Base-by-base conservation (phyloP, 2,113 vertebrate genomes). In the Oceanites oceanicus region DNA sequence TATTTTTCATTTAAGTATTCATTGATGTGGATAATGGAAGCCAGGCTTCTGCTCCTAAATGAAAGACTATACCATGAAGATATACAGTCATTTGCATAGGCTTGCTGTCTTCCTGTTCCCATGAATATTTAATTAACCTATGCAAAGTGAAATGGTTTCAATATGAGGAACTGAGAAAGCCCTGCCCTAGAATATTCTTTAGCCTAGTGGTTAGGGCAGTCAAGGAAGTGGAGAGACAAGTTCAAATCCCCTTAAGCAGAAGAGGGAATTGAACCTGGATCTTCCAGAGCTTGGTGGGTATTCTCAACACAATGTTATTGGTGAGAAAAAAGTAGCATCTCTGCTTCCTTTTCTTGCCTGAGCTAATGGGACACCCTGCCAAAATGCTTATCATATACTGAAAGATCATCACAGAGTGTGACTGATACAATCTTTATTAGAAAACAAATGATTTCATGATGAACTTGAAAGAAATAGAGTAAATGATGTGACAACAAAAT, bases 111-210 rank as follows among this genome's bases (percentile, higher is more conserved):
- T 97, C 96, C 92, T 95, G 93, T 96, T 96, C 15, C 90, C 78
- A 92, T 97, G 93, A 97, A 97, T 96, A 96, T 93, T 95, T 97
- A 90, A 96, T 85, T 95, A 97, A 95, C 62, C 62, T 90, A 97
- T 97, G 96, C 92, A 97, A 97, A 96, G 77, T 90, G 49, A 90
- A 94, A 94, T 95, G 78, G 87, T 94, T 97, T 97, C 93, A 95
- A 93, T 94, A 96, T 85, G 85, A 96, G 90, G 94, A 97, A 96
- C 92, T 90, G 81, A 95, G 81, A 92, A 96, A 96, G 94, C 87
- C 94, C 90, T 90, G 45, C 96, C 96, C 90, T 87, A 70, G 74
- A 93, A 97, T 96, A 95, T 93, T 94, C 90, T 85, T 95, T 72
- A 81, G 30, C 36, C 53, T 91, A 73, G 96, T 94, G 71, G 94